These are phyloP conservation scores for Drosophila melanica DNA, from an alignment of 1,140 invertebrate species.

Conservation along the genomic window DNA sequence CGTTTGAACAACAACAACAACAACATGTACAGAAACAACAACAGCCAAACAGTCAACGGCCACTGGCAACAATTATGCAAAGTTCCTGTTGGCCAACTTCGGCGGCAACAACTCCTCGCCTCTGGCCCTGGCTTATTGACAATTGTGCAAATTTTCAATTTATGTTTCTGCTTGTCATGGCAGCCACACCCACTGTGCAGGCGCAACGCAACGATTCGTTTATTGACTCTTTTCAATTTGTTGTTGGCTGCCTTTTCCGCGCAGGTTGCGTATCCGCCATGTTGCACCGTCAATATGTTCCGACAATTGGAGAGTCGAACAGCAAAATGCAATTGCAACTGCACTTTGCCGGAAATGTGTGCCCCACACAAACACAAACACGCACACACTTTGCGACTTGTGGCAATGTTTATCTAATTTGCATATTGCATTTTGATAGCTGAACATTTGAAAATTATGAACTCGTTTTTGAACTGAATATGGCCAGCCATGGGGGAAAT, in stretches of 20 bases:
- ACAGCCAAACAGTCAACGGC: conserved; percentile 39
- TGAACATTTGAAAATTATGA: conserved; percentile 42
- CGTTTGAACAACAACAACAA: conserved; percentile 48
- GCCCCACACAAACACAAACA: conserved; percentile 33
- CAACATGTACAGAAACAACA: background rate
- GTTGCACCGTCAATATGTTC: conserved; percentile 42
- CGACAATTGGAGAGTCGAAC: conserved; percentile 36
- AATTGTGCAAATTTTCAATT: conserved; percentile 69
- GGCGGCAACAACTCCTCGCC: background rate
- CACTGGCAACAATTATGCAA: conserved; percentile 68
- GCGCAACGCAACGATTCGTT: conserved; percentile 23
- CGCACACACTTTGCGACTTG: background rate
- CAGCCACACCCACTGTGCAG: conserved; percentile 53
- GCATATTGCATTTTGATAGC: conserved; percentile 50
- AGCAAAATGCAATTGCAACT: conserved; percentile 61
- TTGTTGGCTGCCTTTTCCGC: conserved; percentile 40
- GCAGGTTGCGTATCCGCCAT: conserved; percentile 63
- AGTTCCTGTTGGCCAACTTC: conserved; percentile 60
- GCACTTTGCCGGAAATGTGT: conserved; percentile 69
- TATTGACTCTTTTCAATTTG: conserved; percentile 54
- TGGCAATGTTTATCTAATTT: conserved; percentile 46
- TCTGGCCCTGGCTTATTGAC: conserved; percentile 12
- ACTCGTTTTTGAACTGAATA: conserved; percentile 54
- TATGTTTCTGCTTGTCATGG: conserved; percentile 63
- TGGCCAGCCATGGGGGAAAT: conserved; percentile 33